Percentiles rank a stretch among this genome's conserved stretches.
These are phyloP conservation scores for Eueides isabella DNA, from an alignment of 1,140 invertebrate species.

Conservation along the genomic window DNA sequence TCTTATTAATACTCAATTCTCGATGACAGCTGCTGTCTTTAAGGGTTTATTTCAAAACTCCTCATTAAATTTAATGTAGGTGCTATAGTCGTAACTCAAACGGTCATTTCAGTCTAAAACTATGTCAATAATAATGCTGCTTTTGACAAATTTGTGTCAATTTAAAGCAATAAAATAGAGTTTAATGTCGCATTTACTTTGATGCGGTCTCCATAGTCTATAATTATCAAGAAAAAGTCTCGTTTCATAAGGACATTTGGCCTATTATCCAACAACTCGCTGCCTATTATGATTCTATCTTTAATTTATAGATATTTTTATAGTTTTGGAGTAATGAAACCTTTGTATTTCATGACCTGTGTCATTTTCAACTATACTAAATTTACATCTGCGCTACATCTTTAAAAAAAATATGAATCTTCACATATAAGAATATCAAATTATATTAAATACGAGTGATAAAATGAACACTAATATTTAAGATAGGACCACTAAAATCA, in stretches of 20 bases:
- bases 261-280: constrained; percentile 31
- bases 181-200: constrained; percentile 78
- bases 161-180: constrained; percentile 78
- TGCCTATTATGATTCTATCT: constrained; percentile 34
- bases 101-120: constrained; percentile 52
- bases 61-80: constrained; percentile 9
- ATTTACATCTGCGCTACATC: no score
- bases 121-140: constrained; percentile 69
- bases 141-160: constrained; percentile 79
- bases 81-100: constrained; percentile 33
- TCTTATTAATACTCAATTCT: constrained; percentile 2
- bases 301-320: constrained; percentile 17
- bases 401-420: not conserved
- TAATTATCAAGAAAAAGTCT: constrained; percentile 69
- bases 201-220: constrained; percentile 67
- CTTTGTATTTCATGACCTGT: not conserved
- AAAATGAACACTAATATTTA: no score
- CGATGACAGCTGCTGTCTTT: constrained; percentile 6
- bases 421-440: no score
- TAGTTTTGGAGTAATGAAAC: not conserved
- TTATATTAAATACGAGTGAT: no score
- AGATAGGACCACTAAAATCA: no score
- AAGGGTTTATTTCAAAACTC: not conserved
- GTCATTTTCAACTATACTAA: not conserved
- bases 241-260: constrained; percentile 43